Evolutionary conservation across 2,797 vertebrate genomes (phyloP).

Genomic region (Danio albolineatus): DNA sequence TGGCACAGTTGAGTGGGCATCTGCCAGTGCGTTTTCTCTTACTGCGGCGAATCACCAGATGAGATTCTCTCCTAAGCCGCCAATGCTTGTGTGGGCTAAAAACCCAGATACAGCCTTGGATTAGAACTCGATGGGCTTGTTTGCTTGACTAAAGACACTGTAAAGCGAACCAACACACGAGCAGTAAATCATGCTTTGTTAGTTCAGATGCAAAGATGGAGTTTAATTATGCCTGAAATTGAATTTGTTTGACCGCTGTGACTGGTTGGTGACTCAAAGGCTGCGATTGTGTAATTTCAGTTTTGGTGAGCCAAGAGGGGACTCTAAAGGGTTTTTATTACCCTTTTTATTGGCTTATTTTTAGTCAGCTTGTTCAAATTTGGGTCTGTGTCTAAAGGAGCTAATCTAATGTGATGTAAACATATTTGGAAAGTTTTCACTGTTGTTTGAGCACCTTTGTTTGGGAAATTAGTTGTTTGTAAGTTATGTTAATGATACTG

Average conservation of each 20-base stretch:
- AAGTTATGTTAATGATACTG: not conserved
- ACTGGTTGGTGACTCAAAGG: slow-evolving; percentile 16
- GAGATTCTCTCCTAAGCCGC: slow-evolving; percentile 22
- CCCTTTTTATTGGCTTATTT: not conserved
- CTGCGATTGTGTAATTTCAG: slow-evolving; percentile 6
- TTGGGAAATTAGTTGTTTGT: not conserved
- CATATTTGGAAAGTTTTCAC: no score
- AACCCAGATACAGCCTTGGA: not conserved
- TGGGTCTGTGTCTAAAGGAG: no score
- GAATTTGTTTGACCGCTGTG: slow-evolving; percentile 43
- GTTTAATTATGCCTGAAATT: slow-evolving; percentile 47
- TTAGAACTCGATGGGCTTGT: not conserved
- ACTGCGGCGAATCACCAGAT: slow-evolving; percentile 23
- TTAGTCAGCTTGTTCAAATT: no score
- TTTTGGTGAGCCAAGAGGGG: not conserved
- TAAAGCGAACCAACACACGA: slow-evolving; percentile 14
- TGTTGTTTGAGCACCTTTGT: not conserved
- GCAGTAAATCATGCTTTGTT: slow-evolving; percentile 39
- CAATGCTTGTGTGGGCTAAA: slow-evolving; percentile 28
- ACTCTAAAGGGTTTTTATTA: slow-evolving; percentile 22
- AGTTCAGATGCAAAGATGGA: slow-evolving; percentile 21
- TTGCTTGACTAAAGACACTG: slow-evolving; percentile 33
- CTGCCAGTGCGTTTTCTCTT: slow-evolving; percentile 25
- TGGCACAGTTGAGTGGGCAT: slow-evolving; percentile 38
- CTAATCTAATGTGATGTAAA: no score